phyloP scores from a whole-genome alignment of 2,888 invertebrate genomes.

The Trichopoda pennipes region DNA sequence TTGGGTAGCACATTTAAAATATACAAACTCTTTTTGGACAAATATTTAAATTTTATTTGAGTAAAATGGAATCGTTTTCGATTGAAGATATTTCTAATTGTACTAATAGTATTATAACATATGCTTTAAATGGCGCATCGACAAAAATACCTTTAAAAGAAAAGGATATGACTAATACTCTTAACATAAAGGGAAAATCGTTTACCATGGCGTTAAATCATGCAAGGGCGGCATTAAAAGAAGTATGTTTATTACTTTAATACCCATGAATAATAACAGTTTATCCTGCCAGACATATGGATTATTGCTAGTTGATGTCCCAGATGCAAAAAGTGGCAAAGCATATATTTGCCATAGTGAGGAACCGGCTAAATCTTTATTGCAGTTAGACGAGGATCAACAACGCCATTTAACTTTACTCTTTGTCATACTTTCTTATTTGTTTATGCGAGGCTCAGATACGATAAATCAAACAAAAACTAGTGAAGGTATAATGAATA shows the following conservation, averaged over 20 bases:
- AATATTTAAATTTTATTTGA: not conserved
- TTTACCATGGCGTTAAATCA: conserved; percentile 64
- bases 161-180: conserved; percentile 68
- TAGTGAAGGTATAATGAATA: conserved; percentile 70
- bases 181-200: conserved; percentile 66
- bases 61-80: conserved; percentile 64
- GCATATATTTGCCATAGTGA: conserved; percentile 71
- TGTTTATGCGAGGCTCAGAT: conserved; percentile 73
- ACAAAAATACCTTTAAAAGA: conserved; percentile 73
- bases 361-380: conserved; percentile 62
- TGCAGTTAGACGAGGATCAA: conserved; percentile 70
- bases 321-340: conserved; percentile 69
- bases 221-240: conserved; percentile 68
- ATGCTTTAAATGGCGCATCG: conserved; percentile 71
- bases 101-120: conserved; percentile 71
- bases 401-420: conserved; percentile 71
- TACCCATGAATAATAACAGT: not conserved
- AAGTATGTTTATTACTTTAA: conserved; percentile 58
- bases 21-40: not conserved
- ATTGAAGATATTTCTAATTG: conserved; percentile 60
- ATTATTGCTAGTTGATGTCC: conserved; percentile 69
- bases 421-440: conserved; percentile 73
- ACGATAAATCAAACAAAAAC: conserved; percentile 56
- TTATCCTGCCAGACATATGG: conserved; percentile 71
- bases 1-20: too few species aligned